phyloP scores from a whole-genome alignment of 2,888 invertebrate species.

The Tenthredo amoena region DNA sequence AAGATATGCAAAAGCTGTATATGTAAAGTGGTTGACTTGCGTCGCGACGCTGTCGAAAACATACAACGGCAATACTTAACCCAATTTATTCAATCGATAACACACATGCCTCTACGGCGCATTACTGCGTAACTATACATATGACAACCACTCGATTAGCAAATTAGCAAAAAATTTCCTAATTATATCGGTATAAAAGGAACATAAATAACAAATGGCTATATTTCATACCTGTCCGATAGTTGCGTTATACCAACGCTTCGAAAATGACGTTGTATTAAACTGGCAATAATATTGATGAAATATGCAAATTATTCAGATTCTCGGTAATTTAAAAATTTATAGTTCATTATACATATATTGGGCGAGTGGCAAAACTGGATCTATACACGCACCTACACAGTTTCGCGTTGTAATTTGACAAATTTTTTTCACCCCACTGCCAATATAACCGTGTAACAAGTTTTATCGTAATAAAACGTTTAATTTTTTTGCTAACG shows the following conservation, averaged over 20 bases:
- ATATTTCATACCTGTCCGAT: not conserved
- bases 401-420: not conserved
- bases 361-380: not conserved
- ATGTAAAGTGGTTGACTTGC: not conserved
- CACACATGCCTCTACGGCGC: not conserved
- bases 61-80: conserved; percentile 42
- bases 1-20: not conserved
- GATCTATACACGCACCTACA: not conserved
- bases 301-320: not conserved
- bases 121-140: not conserved
- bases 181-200: not conserved
- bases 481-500: not conserved
- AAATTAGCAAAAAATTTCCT: not conserved
- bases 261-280: not conserved
- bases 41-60: conserved; percentile 26
- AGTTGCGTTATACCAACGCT: not conserved
- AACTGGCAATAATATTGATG: not conserved
- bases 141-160: not conserved
- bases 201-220: not conserved
- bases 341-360: too few species aligned
- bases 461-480: not conserved
- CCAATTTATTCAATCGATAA: conserved; percentile 42
- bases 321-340: not conserved
- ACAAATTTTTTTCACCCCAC: not conserved
- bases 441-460: not conserved